Evolutionary conservation across 2,888 invertebrate species (phyloP).

Genomic region (Trypoxylon attenuatum): DNA sequence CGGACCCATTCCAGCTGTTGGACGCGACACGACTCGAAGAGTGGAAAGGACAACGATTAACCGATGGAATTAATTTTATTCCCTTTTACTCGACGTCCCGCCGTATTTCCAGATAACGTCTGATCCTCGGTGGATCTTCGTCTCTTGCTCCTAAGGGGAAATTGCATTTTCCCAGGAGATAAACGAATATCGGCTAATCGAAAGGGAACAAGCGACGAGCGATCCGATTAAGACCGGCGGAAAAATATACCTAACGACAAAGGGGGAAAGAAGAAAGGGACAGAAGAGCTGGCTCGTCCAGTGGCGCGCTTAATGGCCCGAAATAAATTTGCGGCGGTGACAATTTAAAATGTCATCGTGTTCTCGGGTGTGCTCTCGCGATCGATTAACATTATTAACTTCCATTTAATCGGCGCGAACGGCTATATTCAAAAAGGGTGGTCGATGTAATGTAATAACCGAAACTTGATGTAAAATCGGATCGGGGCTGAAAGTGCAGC

Average conservation of each 20-base stretch:
- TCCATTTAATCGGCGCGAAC: constrained; percentile 32
- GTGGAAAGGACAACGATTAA: constrained; percentile 14
- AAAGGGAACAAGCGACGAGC: background rate
- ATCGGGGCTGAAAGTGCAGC: constrained; percentile 23
- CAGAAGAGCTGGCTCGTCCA: too few relatives aligned
- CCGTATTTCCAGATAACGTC: background rate
- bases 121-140: background rate
- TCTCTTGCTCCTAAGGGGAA: background rate
- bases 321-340: constrained; percentile 31
- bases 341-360: constrained; percentile 33
- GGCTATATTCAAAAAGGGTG: constrained; percentile 29
- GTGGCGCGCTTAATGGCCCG: constrained; percentile 29
- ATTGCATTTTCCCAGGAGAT: background rate
- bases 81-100: background rate
- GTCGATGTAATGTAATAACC: constrained; percentile 34
- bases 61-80: constrained; percentile 25
- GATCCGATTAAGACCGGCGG: background rate
- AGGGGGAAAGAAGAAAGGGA: too few relatives aligned
- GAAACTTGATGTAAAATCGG: constrained; percentile 41
- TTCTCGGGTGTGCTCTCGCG: constrained; percentile 11
- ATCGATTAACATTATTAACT: constrained; percentile 47
- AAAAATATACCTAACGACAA: background rate
- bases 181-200: background rate
- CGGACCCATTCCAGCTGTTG: constrained; percentile 9
- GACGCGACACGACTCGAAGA: background rate